Percentiles rank a stretch among this genome's conserved stretches.
Conservation (phyloP, 2,797 vertebrate genomes). For the Gymnothorax javanicus region DNA sequence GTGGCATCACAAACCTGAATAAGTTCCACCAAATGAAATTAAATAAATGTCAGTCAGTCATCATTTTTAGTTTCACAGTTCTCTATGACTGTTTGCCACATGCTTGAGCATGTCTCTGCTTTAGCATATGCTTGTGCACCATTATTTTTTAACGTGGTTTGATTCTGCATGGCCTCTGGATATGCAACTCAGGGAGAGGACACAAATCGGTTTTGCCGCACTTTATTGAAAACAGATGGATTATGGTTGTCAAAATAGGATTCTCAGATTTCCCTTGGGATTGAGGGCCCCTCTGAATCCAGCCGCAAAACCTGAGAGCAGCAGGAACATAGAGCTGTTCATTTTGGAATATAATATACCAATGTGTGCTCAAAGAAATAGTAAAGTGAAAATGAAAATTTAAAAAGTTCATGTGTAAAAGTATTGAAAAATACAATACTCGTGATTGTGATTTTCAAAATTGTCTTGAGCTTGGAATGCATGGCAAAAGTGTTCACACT, state of each 20-base stretch:
- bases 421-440: neutral
- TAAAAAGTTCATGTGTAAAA: neutral
- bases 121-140: neutral
- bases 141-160: neutral
- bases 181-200: neutral
- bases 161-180: neutral
- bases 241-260: constrained; percentile 15
- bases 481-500: neutral
- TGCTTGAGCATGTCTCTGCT: neutral
- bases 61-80: neutral
- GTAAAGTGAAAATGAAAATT: neutral
- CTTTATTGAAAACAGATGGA: constrained; percentile 16
- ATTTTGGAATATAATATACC: neutral
- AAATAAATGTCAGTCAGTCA: neutral
- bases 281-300: neutral
- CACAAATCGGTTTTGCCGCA: neutral
- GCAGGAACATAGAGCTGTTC: neutral
- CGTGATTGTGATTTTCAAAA: neutral
- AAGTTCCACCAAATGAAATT: neutral
- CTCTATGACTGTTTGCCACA: neutral
- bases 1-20: neutral
- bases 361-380: neutral
- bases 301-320: neutral
- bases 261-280: constrained; percentile 1
- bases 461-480: neutral